Evolutionary conservation across 2,888 invertebrate species (phyloP), one percentile per base, ranked within the genome.

Genomic region (Trimorus sp.): DNA sequence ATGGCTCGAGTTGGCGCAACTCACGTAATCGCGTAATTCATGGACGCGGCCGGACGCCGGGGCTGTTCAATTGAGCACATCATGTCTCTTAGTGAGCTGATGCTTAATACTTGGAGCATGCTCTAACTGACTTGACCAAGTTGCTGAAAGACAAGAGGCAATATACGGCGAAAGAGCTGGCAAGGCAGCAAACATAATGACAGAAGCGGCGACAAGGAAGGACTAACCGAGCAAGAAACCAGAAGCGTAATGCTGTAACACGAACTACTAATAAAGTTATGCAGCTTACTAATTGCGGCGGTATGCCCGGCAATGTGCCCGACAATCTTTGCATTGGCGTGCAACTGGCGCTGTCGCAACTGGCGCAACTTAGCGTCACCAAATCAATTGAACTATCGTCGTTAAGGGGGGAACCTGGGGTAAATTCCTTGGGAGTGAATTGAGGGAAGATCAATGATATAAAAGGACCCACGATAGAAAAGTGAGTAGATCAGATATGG

Each of bases 111-210:
- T 85, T 56, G 63, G 68, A 83, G 83, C 83, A 51, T 82, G 79
- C 79, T 84, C 84, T 86, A 83, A 79, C 63, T 42, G 80, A 85
- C 77, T 83, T 83, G 84, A 83, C 83, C 86, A 87, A 87, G 81
- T 87, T 86, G 79, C 66, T 63, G 16, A 62, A 63, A 69, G 74
- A 68, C 65, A 70, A 59, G 56, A n/a, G 62, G 59, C 37, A 70
- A 71, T 76, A 66, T 65, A 54, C 54, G 56, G 16, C 15, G 56
- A 80, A 76, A 80, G 76, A 76, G 45, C 51, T 56, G 65, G 54
- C 58, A 69, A 62, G 51, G 60, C 69, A 51, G 26, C 54, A 66
- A 68, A 74, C 66, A 59, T 76, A 82, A 73, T 68, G 81, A 81
- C 59, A 68, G 73, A 77, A 73, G 73, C 42, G 63, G 58, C 54